Percentiles rank a stretch among this genome's conserved stretches.
Conservation (phyloP, 37 sponge, comb jelly and placozoan genomes). For the Chondrosia reniformis region DNA sequence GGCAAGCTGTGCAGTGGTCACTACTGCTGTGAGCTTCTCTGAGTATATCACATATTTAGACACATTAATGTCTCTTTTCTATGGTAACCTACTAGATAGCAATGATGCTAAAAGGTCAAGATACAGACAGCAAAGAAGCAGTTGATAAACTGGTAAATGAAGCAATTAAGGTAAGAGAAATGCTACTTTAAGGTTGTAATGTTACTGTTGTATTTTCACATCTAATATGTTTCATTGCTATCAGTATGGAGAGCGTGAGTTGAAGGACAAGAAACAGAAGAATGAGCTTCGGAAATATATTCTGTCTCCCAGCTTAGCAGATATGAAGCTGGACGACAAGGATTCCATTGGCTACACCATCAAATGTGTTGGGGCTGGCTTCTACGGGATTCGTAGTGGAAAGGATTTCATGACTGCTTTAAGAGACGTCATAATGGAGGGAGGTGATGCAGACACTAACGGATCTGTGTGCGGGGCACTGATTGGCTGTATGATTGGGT, state of each 20-base stretch:
- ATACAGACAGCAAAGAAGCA: conserved; percentile 34
- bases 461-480: conserved; percentile 91
- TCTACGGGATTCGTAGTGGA: conserved; percentile 64
- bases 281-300: conserved; percentile 55
- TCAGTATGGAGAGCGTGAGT: conserved; percentile 46
- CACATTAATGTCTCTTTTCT: too few species aligned
- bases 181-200: too few species aligned
- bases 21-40: conserved; percentile 72
- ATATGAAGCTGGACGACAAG: conserved; percentile 55
- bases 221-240: not conserved
- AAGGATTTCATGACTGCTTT: conserved; percentile 62
- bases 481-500: conserved; percentile 87
- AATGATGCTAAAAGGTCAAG: conserved; percentile 67
- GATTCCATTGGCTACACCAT: conserved; percentile 81
- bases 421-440: conserved; percentile 78
- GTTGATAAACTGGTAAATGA: conserved; percentile 30
- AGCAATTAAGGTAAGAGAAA: conserved; percentile 30
- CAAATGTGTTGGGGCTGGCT: conserved; percentile 80
- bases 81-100: conserved; percentile 68
- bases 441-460: conserved; percentile 94
- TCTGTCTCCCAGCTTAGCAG: conserved; percentile 22
- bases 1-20: conserved; percentile 83
- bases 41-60: not conserved
- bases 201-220: not conserved
- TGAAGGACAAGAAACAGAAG: conserved; percentile 48